A percentile compares a stretch with the other conserved stretches of the same genome.
Conservation (phyloP, 2,113 vertebrate species). For the Lepus timidus region DNA sequence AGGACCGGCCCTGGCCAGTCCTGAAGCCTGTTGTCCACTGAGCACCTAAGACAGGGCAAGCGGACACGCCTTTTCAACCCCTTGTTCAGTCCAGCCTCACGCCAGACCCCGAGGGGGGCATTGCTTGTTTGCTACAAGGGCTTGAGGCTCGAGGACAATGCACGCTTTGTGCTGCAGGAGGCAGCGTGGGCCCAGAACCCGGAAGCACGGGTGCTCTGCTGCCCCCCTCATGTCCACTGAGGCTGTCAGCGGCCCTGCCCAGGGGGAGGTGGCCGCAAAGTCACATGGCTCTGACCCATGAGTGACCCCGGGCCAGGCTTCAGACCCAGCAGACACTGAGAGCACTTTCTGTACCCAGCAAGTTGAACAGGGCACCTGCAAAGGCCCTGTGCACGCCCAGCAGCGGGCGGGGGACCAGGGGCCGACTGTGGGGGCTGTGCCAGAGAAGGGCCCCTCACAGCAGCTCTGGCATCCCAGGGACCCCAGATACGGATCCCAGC, state of each 20-base stretch:
- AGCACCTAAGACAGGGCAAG: not conserved
- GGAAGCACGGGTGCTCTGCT: not conserved
- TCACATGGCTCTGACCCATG: not conserved
- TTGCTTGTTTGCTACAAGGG: not conserved
- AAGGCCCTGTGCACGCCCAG: not conserved
- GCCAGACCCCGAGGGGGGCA: not conserved
- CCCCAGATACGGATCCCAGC: not conserved
- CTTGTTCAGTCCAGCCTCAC: not conserved
- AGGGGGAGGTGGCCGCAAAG: accelerated
- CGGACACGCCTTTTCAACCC: not conserved
- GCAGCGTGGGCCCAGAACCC: not conserved
- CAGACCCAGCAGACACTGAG: not conserved
- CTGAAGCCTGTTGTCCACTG: not conserved
- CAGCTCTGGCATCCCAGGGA: not conserved
- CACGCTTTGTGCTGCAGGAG: not conserved
- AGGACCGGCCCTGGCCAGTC: not conserved
- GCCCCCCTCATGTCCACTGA: not conserved
- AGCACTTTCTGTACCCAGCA: not conserved
- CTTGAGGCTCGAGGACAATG: not conserved
- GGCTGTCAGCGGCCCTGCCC: no score
- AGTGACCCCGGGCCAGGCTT: not conserved
- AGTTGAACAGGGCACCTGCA: no score
- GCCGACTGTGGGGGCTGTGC: no score
- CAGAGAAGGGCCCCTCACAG: not conserved
- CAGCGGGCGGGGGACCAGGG: no score